Base-by-base conservation (phyloP, 2,888 invertebrate species). In the Eupsilia transversa region DNA sequence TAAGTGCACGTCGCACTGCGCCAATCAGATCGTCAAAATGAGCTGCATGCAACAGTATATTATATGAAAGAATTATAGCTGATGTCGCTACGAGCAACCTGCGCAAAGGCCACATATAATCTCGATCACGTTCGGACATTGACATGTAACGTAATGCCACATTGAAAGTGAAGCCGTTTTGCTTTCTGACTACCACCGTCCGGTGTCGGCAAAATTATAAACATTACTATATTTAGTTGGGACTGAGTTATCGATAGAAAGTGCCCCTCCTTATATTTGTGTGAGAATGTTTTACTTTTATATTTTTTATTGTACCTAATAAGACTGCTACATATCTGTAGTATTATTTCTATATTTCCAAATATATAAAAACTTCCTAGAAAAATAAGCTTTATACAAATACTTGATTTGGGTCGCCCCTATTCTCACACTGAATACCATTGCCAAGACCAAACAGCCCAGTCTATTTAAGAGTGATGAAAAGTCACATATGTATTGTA, bases 81-180 rank as follows among this genome's bases (percentile, higher is more conserved):
- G 41, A 80, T 35, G 12, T 52, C 17, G 17, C n/a, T 12, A 60
- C 52, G 38, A 49, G 52, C 46, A 49, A 60, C 66, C 66, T 63
- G 61, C 54, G 46, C 85, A 70, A 56, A 84, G 63, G 75, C 81
- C 66, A 56, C 65, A 64, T 85, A 77, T 87, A 87, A 86, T 80
- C 75, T 75, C 81, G 71, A 81, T 78, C 86, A 81, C 75, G 77
- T 74, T 72, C 84, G 94, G 92, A 86, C 92, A 87, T 90, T 91
- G 93, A 92, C 92, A 83, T 88, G 88, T 82, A 90, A 89, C 89
- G 89, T 90, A 91, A 91, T 79, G 83, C 75, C 78, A 86, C 85
- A 85, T 87, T 86, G 94, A 95, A 95, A 95, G 95, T 92, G 93
- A 93, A 88, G 87, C 87, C 93, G 94, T 94, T 92, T 94, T 95